These are phyloP conservation scores for Leucoptera coffeella DNA, from an alignment of 2,888 invertebrate genomes.

Conservation along the genomic window DNA sequence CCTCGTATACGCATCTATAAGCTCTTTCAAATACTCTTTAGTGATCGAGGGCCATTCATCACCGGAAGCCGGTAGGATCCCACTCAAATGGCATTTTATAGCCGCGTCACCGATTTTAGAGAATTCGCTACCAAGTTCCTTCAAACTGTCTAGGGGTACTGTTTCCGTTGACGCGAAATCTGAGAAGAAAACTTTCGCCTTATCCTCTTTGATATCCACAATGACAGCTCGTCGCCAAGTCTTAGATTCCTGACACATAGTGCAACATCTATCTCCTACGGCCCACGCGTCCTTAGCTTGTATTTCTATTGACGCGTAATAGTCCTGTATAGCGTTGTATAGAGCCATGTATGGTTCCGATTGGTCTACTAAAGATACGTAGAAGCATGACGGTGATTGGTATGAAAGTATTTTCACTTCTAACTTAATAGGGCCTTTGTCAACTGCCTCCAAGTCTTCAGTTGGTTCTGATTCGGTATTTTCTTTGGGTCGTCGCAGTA, in stretches of 20 bases:
- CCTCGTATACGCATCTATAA: slow-evolving; percentile 40
- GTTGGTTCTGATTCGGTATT: slow-evolving; percentile 7
- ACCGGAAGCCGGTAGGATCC: slow-evolving; percentile 63
- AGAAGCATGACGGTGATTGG: slow-evolving; percentile 54
- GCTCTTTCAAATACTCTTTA: slow-evolving; percentile 52
- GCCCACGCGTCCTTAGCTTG: slow-evolving; percentile 30
- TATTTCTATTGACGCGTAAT: slow-evolving; percentile 22
- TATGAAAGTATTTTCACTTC: slow-evolving; percentile 42
- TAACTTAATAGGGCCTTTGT: slow-evolving; percentile 40
- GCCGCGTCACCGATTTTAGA: slow-evolving; percentile 47
- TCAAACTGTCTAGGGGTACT: slow-evolving; percentile 34
- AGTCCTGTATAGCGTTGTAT: slow-evolving; percentile 47
- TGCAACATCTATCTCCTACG: slow-evolving; percentile 41
- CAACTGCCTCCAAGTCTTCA: slow-evolving; percentile 24
- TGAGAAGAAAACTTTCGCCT: slow-evolving; percentile 54
- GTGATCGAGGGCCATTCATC: slow-evolving; percentile 57
- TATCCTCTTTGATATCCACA: slow-evolving; percentile 21
- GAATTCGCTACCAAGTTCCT: slow-evolving; percentile 44
- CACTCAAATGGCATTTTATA: slow-evolving; percentile 62
- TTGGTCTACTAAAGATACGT: slow-evolving; percentile 45
- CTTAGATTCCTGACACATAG: slow-evolving; percentile 32
- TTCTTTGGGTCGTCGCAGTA: slow-evolving; percentile 11
- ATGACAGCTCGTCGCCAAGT: slow-evolving; percentile 60
- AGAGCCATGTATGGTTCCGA: slow-evolving; percentile 35
- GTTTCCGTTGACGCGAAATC: slow-evolving; percentile 58